A percentile compares a stretch with the other conserved stretches of the same genome.
phyloP scores from a whole-genome alignment of 1,140 invertebrate species.

The Neodiprion lecontei region DNA sequence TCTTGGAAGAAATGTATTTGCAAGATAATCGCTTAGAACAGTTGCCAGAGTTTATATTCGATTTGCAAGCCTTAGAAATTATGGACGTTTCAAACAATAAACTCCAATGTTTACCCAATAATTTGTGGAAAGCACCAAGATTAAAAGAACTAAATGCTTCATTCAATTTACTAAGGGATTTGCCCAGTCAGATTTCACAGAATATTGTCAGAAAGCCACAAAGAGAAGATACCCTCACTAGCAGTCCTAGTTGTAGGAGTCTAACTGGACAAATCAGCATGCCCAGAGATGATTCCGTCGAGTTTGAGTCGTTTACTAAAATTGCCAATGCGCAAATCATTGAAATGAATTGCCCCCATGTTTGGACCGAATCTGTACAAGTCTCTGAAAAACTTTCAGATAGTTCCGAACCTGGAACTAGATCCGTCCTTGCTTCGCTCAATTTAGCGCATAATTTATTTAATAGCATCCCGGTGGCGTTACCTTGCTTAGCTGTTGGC shows the following conservation, averaged over 20 bases:
- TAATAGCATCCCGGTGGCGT: constrained; percentile 80
- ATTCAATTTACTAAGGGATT: constrained; percentile 85
- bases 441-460: constrained; percentile 94
- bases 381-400: constrained; percentile 72
- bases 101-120: constrained; percentile 82
- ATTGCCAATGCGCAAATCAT: constrained; percentile 55
- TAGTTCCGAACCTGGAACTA: constrained; percentile 52
- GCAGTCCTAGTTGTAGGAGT: constrained; percentile 47
- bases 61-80: constrained; percentile 78
- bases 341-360: constrained; percentile 72
- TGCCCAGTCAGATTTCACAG: constrained; percentile 69
- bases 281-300: constrained; percentile 51
- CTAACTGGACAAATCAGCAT: constrained; percentile 39
- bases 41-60: constrained; percentile 82
- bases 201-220: constrained; percentile 43
- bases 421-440: constrained; percentile 73
- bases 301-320: constrained; percentile 56
- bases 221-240: constrained; percentile 46
- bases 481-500: constrained; percentile 88
- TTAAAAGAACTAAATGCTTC: constrained; percentile 90
- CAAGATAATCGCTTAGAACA: constrained; percentile 87
- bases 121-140: constrained; percentile 89
- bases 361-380: constrained; percentile 75
- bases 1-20: constrained; percentile 87
- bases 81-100: constrained; percentile 95